Conservation (phyloP, 2,888 invertebrate species). For the Calameuta pallipes region DNA sequence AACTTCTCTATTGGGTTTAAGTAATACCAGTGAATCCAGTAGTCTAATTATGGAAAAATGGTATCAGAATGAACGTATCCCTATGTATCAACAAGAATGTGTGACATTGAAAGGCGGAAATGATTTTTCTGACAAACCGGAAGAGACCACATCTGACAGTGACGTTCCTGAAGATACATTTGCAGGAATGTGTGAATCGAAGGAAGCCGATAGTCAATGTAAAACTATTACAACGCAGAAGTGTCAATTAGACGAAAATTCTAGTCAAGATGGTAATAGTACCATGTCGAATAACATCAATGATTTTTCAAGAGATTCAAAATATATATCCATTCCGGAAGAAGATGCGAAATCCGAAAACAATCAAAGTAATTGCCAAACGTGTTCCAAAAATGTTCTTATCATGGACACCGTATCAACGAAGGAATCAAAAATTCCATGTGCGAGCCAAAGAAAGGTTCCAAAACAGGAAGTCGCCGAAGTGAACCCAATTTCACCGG, state of each 20-base stretch:
- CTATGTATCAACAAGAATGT: constrained; percentile 13
- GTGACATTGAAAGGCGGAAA: constrained; percentile 18
- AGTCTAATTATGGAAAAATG: constrained; percentile 18
- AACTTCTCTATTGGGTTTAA: constrained; percentile 24
- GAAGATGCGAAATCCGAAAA: not conserved
- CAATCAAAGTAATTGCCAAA: not conserved
- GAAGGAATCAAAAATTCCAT: not conserved
- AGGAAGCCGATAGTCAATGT: not conserved
- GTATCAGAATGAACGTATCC: constrained; percentile 18
- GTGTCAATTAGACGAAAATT: not conserved
- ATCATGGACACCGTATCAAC: not conserved
- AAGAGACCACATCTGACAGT: constrained; percentile 22
- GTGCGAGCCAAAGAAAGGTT: not conserved
- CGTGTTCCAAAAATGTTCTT: not conserved
- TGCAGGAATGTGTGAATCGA: not conserved
- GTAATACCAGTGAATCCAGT: constrained; percentile 16
- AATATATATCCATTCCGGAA: not conserved
- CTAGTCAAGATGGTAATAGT: not conserved
- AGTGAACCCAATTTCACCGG: constrained; percentile 34
- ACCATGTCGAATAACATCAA: not conserved
- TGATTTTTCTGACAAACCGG: constrained; percentile 20
- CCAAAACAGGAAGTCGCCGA: constrained; percentile 18
- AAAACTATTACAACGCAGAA: not conserved
- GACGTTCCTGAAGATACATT: constrained; percentile 7
- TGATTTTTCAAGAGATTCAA: not conserved